Percentiles rank a stretch among this genome's conserved stretches.
Conservation (phyloP, 2,113 vertebrate genomes). For the Labeo rohita region DNA sequence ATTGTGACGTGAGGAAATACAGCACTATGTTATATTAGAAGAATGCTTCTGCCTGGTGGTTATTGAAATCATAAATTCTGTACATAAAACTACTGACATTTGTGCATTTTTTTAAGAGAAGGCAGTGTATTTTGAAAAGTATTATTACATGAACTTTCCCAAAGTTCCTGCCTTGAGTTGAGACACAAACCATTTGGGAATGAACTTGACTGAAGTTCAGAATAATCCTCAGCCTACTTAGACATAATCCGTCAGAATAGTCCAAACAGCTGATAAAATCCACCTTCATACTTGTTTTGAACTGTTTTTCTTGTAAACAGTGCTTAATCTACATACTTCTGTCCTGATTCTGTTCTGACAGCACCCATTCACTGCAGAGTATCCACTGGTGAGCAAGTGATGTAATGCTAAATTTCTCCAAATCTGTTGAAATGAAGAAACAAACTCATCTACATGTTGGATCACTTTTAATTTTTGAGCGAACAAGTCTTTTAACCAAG, state of each 20-base stretch:
- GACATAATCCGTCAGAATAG: background rate
- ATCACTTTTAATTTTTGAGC: no score
- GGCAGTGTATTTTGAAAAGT: background rate
- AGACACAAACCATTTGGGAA: background rate
- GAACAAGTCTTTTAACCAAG: background rate
- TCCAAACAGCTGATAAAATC: no score
- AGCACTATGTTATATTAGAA: background rate
- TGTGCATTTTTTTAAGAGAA: background rate
- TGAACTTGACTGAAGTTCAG: background rate
- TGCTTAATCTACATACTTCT: no score
- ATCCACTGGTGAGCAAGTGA: no score
- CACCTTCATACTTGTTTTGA: no score
- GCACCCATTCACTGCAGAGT: no score
- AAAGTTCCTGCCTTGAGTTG: background rate
- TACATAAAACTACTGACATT: background rate
- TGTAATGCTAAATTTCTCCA: no score
- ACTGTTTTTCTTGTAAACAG: no score
- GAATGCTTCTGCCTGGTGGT: background rate
- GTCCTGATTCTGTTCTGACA: no score
- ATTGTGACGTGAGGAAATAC: background rate
- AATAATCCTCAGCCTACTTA: background rate
- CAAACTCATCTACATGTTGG: no score
- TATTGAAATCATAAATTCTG: background rate
- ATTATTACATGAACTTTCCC: background rate
- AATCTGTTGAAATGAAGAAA: no score